phyloP scores from a whole-genome alignment of 64 coral and sea anemone species.

The Montipora sp. region DNA sequence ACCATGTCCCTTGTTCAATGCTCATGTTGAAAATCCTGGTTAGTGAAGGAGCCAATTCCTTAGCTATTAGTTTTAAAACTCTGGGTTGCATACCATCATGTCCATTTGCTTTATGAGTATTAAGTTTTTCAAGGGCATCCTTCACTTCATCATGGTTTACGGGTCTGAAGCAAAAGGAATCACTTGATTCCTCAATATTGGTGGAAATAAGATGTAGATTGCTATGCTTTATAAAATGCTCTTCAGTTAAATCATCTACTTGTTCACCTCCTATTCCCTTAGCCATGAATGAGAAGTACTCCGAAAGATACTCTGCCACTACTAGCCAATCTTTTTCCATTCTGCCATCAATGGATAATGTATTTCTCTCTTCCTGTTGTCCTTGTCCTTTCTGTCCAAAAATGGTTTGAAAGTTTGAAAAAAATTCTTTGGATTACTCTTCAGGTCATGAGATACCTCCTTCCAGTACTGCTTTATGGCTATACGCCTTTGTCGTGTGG shows the following conservation, averaged over 20 bases:
- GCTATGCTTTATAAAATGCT: conserved; percentile 6
- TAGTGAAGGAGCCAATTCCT: neutral
- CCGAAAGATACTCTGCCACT: conserved; percentile 32
- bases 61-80: conserved; percentile 26
- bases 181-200: neutral
- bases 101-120: conserved; percentile 30
- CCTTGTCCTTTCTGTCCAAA: neutral
- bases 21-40: neutral
- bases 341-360: conserved; percentile 5
- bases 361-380: conserved; percentile 7
- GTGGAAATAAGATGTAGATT: neutral
- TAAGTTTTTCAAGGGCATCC: conserved; percentile 17
- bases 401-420: conserved; percentile 39
- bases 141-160: conserved; percentile 10
- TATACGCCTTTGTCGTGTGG: conserved; percentile 49
- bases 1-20: neutral
- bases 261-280: conserved; percentile 16
- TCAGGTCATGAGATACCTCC: conserved; percentile 51
- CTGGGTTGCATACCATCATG: conserved; percentile 35
- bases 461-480: conserved; percentile 53
- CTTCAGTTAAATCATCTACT: conserved; percentile 5
- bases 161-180: conserved; percentile 44
- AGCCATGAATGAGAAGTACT: conserved; percentile 51
- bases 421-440: conserved; percentile 34
- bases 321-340: conserved; percentile 5